Evolutionary conservation across 2,888 invertebrate species (phyloP).

Genomic region (Oligia latruncula): DNA sequence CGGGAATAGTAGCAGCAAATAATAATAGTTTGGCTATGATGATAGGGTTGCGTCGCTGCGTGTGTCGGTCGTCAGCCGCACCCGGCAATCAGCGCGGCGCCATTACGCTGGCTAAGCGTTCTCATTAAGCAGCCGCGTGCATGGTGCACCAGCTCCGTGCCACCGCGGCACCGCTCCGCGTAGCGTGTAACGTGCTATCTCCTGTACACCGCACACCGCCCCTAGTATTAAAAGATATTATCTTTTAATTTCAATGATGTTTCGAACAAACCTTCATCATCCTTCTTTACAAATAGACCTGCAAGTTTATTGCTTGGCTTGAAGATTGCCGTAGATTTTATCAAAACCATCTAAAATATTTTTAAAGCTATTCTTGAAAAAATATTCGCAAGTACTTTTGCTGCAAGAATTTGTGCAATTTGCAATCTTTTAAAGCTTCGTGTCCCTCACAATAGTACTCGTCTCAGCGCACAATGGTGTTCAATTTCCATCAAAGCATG

Average conservation of each 20-base stretch:
- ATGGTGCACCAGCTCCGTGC: conserved; percentile 67
- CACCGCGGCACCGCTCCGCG: conserved; percentile 35
- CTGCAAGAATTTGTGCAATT: conserved; percentile 1
- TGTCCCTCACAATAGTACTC: conserved; percentile 67
- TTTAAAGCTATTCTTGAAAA: not conserved
- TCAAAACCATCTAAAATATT: conserved; percentile 5
- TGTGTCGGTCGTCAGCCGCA: conserved; percentile 73
- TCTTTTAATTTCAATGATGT: conserved; percentile 76
- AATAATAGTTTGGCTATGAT: conserved; percentile 75
- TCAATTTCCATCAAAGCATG: conserved; percentile 77
- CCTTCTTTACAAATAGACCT: conserved; percentile 30
- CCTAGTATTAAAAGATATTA: conserved; percentile 76
- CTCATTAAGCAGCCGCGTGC: conserved; percentile 80
- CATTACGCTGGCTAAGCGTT: conserved; percentile 82
- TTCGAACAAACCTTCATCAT: conserved; percentile 47
- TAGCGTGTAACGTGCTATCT: conserved; percentile 65
- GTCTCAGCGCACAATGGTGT: conserved; percentile 74
- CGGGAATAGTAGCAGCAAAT: conserved; percentile 72
- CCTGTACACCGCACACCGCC: conserved; percentile 57
- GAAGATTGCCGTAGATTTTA: conserved; percentile 3
- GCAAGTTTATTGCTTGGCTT: not conserved
- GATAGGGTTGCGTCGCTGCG: conserved; percentile 75
- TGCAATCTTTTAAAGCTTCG: conserved; percentile 62
- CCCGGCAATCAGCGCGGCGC: conserved; percentile 79
- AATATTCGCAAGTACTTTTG: not conserved